phyloP scores from a whole-genome alignment of 1,140 invertebrate species.

The Trichoplusia ni region DNA sequence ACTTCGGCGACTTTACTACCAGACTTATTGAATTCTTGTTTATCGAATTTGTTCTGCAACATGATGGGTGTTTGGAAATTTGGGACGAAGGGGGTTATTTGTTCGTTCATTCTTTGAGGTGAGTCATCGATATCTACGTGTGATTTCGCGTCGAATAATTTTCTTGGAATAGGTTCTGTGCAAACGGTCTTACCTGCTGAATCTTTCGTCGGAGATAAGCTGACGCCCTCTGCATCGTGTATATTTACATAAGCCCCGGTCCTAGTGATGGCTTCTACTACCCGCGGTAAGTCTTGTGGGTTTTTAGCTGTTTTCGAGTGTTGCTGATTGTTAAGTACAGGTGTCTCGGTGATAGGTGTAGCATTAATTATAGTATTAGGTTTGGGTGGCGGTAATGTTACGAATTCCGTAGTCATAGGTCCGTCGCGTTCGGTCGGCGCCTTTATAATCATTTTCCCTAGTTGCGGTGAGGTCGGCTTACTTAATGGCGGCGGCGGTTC shows the following conservation, averaged over 20 bases:
- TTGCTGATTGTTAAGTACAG: conserved; percentile 40
- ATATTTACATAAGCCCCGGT: conserved; percentile 88
- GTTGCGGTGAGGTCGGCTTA: conserved; percentile 79
- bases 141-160: conserved; percentile 40
- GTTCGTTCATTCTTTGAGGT: conserved; percentile 43
- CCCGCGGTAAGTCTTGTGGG: conserved; percentile 60
- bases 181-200: conserved; percentile 82
- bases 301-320: conserved; percentile 45
- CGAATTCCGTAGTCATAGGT: conserved; percentile 83
- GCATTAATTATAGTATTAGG: conserved; percentile 83
- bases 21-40: conserved; percentile 53
- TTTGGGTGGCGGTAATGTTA: conserved; percentile 83
- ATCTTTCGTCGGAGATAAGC: conserved; percentile 82
- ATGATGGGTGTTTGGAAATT: conserved; percentile 75
- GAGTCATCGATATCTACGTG: conserved; percentile 38
- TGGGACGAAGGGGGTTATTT: conserved; percentile 71
- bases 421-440: conserved; percentile 81
- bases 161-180: conserved; percentile 50
- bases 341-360: conserved; percentile 72
- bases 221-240: conserved; percentile 85
- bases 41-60: conserved; percentile 59
- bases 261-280: conserved; percentile 75
- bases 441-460: conserved; percentile 86
- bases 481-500: conserved; percentile 59
- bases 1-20: conserved; percentile 75